Evolutionary conservation across 2,888 invertebrate species (phyloP), one percentile per base, ranked within the genome.

Genomic region (Nemotelus pantherinus): DNA sequence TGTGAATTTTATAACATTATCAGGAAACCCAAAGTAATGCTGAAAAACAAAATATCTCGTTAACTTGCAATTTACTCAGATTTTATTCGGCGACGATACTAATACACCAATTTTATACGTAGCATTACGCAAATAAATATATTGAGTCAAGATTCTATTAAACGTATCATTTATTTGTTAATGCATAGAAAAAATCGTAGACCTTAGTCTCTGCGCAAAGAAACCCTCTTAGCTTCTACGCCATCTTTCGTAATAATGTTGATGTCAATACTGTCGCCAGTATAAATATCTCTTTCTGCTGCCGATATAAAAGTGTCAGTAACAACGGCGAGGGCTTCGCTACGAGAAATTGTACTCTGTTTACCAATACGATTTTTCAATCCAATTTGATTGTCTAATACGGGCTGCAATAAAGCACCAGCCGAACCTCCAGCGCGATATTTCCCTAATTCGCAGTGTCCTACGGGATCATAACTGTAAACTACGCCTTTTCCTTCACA

Each of bases 221-320:
- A 90, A 87, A 95, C 82, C 91, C 92, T 85, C 91, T 92, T 85
- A 3, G 92, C 91, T 80, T 90, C 89, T 78, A 95, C 90, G 1
- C 97, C 98, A 87, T 93, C 93, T 82, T 94, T 94, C 39, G 96
- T 97, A 81, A 98, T 94, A 80, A 97, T 90, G 82, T 94, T 92
- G 81, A 99, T 94, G 79, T 90, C 89, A 82, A 98, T 93, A 78
- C 92, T 92, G 88, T 99, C 99, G 70, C 99, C 99, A 78, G 98
- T 98, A 84, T 97, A 95, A 83, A 98, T 99, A 86, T 99, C 99
- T 84, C 99, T 91, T 86, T 99, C 99, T 1, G 98, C 96, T 3
- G 99, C 99, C 76, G 98, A 96, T 82, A 97, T 96, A 86, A 99
- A 99, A 0, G 96, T 95, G 89, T 99, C 99, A 84, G 96, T 97